Evolutionary conservation across 2,113 vertebrate species (phyloP), one percentile per base, ranked within the genome.

Genomic region (Ictalurus furcatus): DNA sequence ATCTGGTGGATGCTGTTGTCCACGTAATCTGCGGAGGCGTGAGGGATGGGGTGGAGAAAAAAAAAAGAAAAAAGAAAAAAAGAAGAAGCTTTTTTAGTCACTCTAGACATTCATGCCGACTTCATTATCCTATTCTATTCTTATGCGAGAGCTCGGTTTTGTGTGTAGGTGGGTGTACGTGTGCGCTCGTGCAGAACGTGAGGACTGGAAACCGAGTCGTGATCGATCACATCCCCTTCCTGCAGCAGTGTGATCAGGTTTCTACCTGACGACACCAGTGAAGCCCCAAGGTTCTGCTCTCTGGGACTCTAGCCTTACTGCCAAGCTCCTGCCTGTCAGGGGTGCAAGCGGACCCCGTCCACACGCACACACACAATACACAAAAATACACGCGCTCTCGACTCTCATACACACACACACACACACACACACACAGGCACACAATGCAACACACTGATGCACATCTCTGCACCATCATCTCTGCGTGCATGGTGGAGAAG

Each of bases 1-100:
- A 97, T 97, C 91, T 98, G 96, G 92, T 98, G 97, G 90, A 97
- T 93, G 71, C 95, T 95, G 94, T 95, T 96, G 89, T 98, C 96
- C 86, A 96, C 93, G 89, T 97, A 97, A 92, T 97, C 98, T 99
- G 91, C 59, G 89, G 44, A n/a, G 85, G 9, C 74, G 28, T 69
- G 44, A 86, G 21, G 25, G n/a, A 48, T 48, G 44, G 44, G 44
- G 44, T 48, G 69, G 80, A 37, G 16, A 63, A 44, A 63, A 63
- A 5, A 48, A 48, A 48, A 48, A 7, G 0, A 7, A 48, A 7
- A 48, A 48, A 48, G 7, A 48, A 48, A 7, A 0, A 48, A 48
- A 48, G 6, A 6, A 48, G 6, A 48, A 48, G 30, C 58, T 56
- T 81, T 48, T 61, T 71, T 61, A 83, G 65, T 89, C 71, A 73